phyloP scores from a whole-genome alignment of 2,797 vertebrate species.

The Buphagus erythrorhynchus region DNA sequence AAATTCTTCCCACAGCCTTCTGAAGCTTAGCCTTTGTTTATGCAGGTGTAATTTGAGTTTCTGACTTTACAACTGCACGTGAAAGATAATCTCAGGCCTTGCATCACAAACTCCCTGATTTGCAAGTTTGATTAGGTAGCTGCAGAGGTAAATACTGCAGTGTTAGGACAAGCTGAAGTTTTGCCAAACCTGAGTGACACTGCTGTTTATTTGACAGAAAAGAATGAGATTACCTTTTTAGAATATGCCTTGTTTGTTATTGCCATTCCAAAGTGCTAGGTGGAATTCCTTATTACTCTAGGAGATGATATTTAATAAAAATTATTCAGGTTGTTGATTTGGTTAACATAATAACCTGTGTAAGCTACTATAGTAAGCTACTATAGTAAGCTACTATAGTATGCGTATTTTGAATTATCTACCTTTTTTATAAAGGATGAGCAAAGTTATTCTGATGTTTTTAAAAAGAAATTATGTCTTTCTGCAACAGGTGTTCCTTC shows the following conservation, averaged over 20 bases:
- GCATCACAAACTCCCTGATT: not conserved
- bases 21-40: not conserved
- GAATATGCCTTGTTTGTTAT: not conserved
- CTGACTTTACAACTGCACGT: not conserved
- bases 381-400: not conserved
- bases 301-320: not conserved
- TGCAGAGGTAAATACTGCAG: not conserved
- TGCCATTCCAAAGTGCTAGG: not conserved
- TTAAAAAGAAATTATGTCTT: not conserved
- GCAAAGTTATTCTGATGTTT: not conserved
- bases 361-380: not conserved
- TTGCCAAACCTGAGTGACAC: not conserved
- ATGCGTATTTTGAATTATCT: not conserved
- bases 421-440: not conserved
- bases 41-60: not conserved
- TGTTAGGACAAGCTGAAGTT: not conserved
- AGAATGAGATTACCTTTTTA: not conserved
- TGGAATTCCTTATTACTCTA: not conserved
- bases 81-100: not conserved
- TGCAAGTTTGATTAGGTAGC: not conserved
- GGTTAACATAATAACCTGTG: not conserved
- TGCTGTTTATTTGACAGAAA: not conserved
- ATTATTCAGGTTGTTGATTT: not conserved
- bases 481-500: not conserved
- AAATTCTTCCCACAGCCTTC: not conserved